Conservation (phyloP, 2,797 vertebrate genomes). For the Podarcis siculus region DNA sequence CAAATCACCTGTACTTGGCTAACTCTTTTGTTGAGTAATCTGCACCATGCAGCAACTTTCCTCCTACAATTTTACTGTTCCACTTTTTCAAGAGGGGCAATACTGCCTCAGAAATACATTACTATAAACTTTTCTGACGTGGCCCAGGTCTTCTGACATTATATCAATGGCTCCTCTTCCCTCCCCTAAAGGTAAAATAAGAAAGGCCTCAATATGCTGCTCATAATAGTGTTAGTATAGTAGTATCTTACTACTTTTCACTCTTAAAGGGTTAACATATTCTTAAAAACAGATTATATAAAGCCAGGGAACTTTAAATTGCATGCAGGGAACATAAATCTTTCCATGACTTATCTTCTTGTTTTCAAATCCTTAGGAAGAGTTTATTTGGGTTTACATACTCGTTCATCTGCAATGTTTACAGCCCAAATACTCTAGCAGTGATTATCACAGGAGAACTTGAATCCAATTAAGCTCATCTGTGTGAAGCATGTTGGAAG, state of each 20-base stretch:
- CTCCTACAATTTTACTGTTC: background rate
- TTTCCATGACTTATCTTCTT: background rate
- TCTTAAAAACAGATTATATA: background rate
- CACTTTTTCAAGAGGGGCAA: background rate
- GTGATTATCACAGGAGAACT: slow-evolving; percentile 17
- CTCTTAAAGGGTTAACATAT: slow-evolving; percentile 8
- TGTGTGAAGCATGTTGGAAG: slow-evolving; percentile 28
- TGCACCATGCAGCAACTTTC: background rate
- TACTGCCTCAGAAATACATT: background rate
- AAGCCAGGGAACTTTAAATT: background rate
- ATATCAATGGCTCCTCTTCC: background rate
- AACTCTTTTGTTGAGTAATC: too few species aligned
- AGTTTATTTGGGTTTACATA: background rate
- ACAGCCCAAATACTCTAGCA: slow-evolving; percentile 7
- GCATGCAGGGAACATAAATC: background rate
- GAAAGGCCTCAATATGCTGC: background rate
- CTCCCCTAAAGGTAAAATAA: background rate
- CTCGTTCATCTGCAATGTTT: slow-evolving; percentile 22
- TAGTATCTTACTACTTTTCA: background rate
- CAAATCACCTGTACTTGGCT: background rate
- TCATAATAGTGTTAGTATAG: background rate
- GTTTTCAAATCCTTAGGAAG: background rate
- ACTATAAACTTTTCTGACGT: background rate
- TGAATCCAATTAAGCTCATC: slow-evolving; percentile 42
- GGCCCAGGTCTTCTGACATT: background rate